These are phyloP conservation scores for Parus major DNA, from an alignment of 2,113 vertebrate species.

Conservation along the genomic window DNA sequence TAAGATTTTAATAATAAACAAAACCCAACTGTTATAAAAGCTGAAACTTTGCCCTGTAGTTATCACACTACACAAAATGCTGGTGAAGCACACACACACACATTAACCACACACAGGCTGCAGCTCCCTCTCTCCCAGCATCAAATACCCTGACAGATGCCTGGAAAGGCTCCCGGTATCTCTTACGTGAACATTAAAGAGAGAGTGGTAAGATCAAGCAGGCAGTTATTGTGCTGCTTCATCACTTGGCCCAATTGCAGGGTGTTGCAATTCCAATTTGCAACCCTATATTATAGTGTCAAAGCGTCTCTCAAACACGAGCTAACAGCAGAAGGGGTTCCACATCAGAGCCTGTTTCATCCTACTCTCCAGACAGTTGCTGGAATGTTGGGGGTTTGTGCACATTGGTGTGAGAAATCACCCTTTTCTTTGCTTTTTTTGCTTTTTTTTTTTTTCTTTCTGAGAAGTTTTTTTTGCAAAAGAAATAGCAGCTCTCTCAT, in stretches of 20 bases:
- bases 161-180: constrained; percentile 25
- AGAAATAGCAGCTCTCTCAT: not conserved
- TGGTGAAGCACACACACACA: not conserved
- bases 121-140: not conserved
- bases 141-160: constrained; percentile 30
- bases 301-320: constrained; percentile 11
- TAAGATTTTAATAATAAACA: constrained; percentile 41
- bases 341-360: constrained; percentile 44
- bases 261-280: constrained; percentile 58
- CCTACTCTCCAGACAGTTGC: constrained; percentile 4
- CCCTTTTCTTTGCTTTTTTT: not conserved
- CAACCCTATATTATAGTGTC: constrained; percentile 56
- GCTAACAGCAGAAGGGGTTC: constrained; percentile 37
- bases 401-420: not conserved
- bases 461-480: not conserved
- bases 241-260: constrained; percentile 47
- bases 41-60: constrained; percentile 6
- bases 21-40: constrained; percentile 44
- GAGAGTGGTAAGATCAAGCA: constrained; percentile 40
- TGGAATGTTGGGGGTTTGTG: not conserved
- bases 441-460: not conserved
- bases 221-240: constrained; percentile 32
- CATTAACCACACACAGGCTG: not conserved
- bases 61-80: not conserved
- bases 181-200: constrained; percentile 28